Evolutionary conservation across 2,888 invertebrate species (phyloP).

Genomic region (Aleiodes testaceus): DNA sequence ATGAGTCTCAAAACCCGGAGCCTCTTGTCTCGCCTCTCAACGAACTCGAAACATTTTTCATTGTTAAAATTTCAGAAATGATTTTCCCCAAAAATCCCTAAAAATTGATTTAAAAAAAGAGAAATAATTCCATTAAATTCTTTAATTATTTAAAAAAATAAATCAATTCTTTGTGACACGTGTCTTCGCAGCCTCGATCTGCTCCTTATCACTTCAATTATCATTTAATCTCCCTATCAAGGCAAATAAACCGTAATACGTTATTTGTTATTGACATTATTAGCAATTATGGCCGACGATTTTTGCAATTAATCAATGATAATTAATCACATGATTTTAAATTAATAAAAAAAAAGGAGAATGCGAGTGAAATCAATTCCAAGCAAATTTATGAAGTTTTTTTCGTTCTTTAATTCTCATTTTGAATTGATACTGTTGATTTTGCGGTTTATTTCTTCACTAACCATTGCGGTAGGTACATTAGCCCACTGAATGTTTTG

Average conservation of each 20-base stretch:
- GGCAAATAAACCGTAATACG: slow-evolving; percentile 48
- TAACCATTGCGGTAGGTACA: slow-evolving; percentile 58
- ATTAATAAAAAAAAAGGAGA: background rate
- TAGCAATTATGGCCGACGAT: slow-evolving; percentile 57
- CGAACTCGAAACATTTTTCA: slow-evolving; percentile 26
- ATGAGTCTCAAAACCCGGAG: slow-evolving; percentile 1
- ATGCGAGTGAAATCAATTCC: too few relatives aligned
- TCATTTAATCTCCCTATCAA: slow-evolving; percentile 71
- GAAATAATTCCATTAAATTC: background rate
- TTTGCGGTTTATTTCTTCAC: slow-evolving; percentile 21
- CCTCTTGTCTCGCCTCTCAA: slow-evolving; percentile 23
- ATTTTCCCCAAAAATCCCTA: slow-evolving; percentile 11
- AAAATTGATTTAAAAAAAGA: background rate
- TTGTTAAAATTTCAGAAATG: background rate
- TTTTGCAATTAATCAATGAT: slow-evolving; percentile 35
- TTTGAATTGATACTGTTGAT: slow-evolving; percentile 35
- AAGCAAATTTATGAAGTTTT: slow-evolving; percentile 32
- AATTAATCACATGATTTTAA: background rate
- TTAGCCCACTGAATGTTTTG: slow-evolving; percentile 71
- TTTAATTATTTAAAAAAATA: slow-evolving; percentile 38
- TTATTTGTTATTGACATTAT: slow-evolving; percentile 56
- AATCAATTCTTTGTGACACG: slow-evolving; percentile 45
- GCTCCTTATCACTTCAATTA: slow-evolving; percentile 68
- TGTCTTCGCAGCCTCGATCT: slow-evolving; percentile 61
- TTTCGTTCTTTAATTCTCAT: slow-evolving; percentile 34